Base-by-base conservation (phyloP, 2,797 vertebrate species). In the Myiotriccus ornatus region DNA sequence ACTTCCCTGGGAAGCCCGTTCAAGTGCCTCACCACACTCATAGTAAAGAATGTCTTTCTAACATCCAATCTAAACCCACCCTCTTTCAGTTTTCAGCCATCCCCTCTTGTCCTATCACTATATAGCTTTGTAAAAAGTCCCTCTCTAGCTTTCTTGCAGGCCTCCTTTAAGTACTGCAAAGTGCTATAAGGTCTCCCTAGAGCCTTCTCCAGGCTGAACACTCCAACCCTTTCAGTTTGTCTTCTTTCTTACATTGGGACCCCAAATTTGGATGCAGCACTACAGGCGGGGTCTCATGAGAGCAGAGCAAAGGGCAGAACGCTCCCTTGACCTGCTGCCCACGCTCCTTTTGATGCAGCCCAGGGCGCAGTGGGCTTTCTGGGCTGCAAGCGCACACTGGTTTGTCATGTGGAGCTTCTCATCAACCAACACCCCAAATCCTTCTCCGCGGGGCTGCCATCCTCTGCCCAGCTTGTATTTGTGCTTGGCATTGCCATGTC, bases 371-470 rank as follows among this genome's bases (percentile, higher is more conserved):
- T 0, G 19, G 64, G 17, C 37, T 57, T 64, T 64, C 56, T 1
- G 0, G n/a, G 71, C n/a, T 63, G 28, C 43, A 49, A 28, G 43
- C 1, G 1, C 56, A 37, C 0, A 0, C 12, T 8, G 30, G 17
- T 1, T 0, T 4, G 13, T 32, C 76, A 39, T 8, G 27, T n/a
- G 47, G 25, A 53, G 34, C 21, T 62, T 47, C 39, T 41, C 77
- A 68, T 23, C 47, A 32, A 53, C 14, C 30, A 74, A 47, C 14
- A 60, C 25, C 25, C 62, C 67, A 55, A 89, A 37, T 34, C 28
- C 35, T 77, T 46, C 71, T 44, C 56, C 0, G 1, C 44, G 57
- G 28, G 35, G 56, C 28, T 50, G 57, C 37, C 21, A 17, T 39
- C 70, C 50, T 34, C 57, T 77, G 65, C 50, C 24, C 39, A 89